phyloP scores from a whole-genome alignment of 2,797 vertebrate genomes.

The Chrosomus eos region DNA sequence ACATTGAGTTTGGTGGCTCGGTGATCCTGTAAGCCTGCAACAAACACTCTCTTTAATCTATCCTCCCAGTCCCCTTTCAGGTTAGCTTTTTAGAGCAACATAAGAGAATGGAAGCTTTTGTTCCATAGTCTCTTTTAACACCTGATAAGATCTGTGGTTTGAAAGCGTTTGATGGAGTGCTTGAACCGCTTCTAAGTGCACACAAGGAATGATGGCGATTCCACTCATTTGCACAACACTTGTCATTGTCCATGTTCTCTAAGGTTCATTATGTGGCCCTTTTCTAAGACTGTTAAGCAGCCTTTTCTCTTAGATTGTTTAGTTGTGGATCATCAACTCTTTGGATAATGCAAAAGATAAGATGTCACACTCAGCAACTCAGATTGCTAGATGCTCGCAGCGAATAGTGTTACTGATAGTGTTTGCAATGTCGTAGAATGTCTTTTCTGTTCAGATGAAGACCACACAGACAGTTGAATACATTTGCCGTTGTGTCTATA shows the following conservation, averaged over 20 bases:
- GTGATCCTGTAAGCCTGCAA: constrained; percentile 44
- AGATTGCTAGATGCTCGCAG: constrained; percentile 6
- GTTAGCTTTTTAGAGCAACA: constrained; percentile 46
- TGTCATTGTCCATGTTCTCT: constrained; percentile 27
- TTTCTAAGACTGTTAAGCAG: constrained; percentile 41
- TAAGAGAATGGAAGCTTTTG: constrained; percentile 46
- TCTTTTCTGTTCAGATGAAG: neutral
- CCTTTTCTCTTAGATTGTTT: constrained; percentile 41
- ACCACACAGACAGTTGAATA: constrained; percentile 14
- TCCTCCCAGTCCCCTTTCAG: constrained; percentile 22
- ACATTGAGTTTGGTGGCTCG: constrained; percentile 19
- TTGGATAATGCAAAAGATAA: constrained; percentile 13
- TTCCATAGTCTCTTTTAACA: constrained; percentile 55
- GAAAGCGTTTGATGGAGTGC: constrained; percentile 53
- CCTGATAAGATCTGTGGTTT: constrained; percentile 62
- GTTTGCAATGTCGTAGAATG: neutral
- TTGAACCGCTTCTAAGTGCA: constrained; percentile 51
- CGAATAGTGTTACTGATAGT: neutral
- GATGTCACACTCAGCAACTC: neutral
- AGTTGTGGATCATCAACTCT: constrained; percentile 38
- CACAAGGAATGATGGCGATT: constrained; percentile 37
- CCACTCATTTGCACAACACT: constrained; percentile 57
- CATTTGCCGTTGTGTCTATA: neutral
- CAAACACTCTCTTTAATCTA: constrained; percentile 39
- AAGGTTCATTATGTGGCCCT: constrained; percentile 35